Evolutionary conservation across 2,797 vertebrate species (phyloP).

Genomic region (Percopsis omiscomaycus): DNA sequence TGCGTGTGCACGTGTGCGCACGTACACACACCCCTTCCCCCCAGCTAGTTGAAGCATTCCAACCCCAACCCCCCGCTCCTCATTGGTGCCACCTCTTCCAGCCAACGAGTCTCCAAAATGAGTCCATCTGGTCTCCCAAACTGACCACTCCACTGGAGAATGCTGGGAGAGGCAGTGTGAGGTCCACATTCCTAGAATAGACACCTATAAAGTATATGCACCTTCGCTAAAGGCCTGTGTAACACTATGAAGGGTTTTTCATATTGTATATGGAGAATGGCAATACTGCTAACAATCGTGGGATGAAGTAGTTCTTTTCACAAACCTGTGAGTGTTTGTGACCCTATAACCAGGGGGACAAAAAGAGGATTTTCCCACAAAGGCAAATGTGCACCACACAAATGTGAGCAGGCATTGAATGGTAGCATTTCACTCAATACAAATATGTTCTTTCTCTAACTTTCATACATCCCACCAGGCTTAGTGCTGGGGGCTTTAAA

Average conservation of each 20-base stretch:
- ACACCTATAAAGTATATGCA: constrained; percentile 19
- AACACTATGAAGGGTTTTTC: too few species aligned
- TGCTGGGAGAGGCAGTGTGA: constrained; percentile 28
- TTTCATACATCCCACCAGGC: not conserved
- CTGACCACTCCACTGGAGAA: constrained; percentile 44
- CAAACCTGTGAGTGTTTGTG: too few species aligned
- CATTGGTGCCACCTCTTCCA: constrained; percentile 6
- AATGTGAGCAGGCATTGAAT: too few species aligned
- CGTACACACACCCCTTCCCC: constrained; percentile 26
- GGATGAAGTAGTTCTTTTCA: too few species aligned
- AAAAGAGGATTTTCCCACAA: too few species aligned
- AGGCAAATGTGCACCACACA: too few species aligned
- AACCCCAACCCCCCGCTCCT: constrained; percentile 10
- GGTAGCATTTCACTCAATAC: too few species aligned
- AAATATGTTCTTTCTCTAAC: too few species aligned
- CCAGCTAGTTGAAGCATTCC: constrained; percentile 40
- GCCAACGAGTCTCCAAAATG: constrained; percentile 33
- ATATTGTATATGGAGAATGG: too few species aligned
- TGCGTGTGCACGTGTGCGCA: constrained; percentile 28
- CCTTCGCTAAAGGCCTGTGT: constrained; percentile 3
- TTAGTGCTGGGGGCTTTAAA: not conserved
- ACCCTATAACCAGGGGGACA: too few species aligned
- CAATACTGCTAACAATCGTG: too few species aligned
- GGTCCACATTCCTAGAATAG: constrained; percentile 57
- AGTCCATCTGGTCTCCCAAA: constrained; percentile 52